These are phyloP conservation scores for Scaptomyza flava DNA, from an alignment of 2,888 invertebrate genomes.

Conservation along the genomic window DNA sequence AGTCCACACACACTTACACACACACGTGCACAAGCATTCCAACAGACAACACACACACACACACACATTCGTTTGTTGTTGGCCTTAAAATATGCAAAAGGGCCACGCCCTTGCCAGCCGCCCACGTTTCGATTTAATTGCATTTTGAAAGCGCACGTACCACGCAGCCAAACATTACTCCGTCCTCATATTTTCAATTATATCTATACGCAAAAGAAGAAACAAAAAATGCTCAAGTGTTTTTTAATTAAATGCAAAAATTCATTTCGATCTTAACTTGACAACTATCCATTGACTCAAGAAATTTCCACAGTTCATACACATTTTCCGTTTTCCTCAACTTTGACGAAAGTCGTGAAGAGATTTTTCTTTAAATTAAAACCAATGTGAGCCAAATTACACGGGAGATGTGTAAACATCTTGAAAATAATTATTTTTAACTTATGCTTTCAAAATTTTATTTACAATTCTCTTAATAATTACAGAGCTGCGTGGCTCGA, in stretches of 20 bases:
- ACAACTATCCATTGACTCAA: background rate
- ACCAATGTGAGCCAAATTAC: too few species aligned
- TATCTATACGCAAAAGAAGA: background rate
- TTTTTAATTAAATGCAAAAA: constrained; percentile 22
- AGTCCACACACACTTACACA: constrained; percentile 2
- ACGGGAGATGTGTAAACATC: too few species aligned
- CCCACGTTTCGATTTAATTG: constrained; percentile 53
- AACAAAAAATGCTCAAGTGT: background rate
- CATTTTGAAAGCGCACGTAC: constrained; percentile 42
- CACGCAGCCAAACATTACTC: constrained; percentile 35
- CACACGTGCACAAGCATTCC: constrained; percentile 8
- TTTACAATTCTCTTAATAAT: too few species aligned
- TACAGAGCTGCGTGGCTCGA: too few species aligned
- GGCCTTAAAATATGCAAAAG: constrained; percentile 40
- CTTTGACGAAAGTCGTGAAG: too few species aligned
- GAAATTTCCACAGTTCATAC: background rate
- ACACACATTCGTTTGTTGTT: constrained; percentile 15
- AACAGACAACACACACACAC: background rate
- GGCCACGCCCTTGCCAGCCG: constrained; percentile 23
- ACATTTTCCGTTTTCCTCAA: background rate
- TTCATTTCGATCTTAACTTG: background rate
- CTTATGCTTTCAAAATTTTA: too few species aligned
- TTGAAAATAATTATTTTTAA: too few species aligned
- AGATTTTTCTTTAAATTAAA: too few species aligned
- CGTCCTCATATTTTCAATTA: constrained; percentile 31